Evolutionary conservation across 2,797 vertebrate species (phyloP), one percentile per base, ranked within the genome.

Genomic region (Myiothlypis chrysogaster): DNA sequence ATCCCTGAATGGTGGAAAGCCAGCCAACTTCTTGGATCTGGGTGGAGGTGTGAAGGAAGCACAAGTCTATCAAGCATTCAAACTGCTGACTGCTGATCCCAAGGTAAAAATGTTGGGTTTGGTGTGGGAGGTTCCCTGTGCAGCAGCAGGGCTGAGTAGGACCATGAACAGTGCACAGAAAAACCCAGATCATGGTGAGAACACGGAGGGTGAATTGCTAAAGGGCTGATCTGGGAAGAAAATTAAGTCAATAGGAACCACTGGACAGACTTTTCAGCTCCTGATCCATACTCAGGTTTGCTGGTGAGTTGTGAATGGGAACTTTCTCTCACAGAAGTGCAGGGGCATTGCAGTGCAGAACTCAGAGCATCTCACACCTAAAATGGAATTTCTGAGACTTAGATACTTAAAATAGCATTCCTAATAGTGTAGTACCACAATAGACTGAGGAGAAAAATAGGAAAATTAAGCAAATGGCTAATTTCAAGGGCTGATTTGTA

Each of bases 11-110:
- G 99, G 99, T 41, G 99, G 99, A 78, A 99, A 99, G 84, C 99
- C 99, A 50, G 99, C 99, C 63, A 99, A 99, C 98, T 99, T 99
- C 97, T 97, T 99, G 96, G 99, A 99, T 94, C 98, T 99, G 5
- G 99, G 99, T 44, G 99, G 99, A 85, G 99, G 99, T 43, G 99
- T 99, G 66, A 98, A 99, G 95, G 99, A 99, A 97, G 97, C 98
- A 83, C 99, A 99, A 97, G 99, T 99, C 22, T 99, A 99, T 61
- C 98, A 99, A 90, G 99, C 99, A 20, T 99, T 99, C 96, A 99
- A 99, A 95, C 98, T 99, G 88, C 99, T 99, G 95, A 99, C 99
- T 32, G 98, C 98, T 21, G 99, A 99, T 95, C 99, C 99, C 4
- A 99, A 99, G 99, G 99, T 99, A 99, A 94, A 68, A 80, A 43